Evolutionary conservation across 2,113 vertebrate genomes (phyloP), one percentile per base, ranked within the genome.

Genomic region (Pygoscelis antarcticus): DNA sequence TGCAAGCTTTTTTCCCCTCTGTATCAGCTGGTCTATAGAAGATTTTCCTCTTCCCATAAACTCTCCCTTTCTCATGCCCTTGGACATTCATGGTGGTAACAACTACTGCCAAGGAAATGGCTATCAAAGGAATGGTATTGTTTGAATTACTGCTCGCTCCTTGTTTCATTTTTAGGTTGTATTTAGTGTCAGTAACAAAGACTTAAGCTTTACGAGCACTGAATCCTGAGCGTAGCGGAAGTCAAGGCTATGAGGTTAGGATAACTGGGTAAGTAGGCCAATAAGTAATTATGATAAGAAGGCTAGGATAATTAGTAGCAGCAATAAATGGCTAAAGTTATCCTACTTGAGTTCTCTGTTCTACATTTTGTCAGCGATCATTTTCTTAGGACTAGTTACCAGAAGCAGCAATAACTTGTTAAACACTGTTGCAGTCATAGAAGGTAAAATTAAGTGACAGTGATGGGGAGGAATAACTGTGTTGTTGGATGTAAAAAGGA

Each of bases 231-330:
- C 4, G 3, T 18, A 95, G 87, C 79, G 91, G 96, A 97, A 96
- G 91, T 96, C 82, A 86, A 88, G 57, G 91, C 87, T 80, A 17
- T 2, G 47, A 65, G 77, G 70, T 91, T 79, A 44, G 84, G 89
- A 81, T 90, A 94, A 83, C 51, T 92, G 84, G 84, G 93, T 93
- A 97, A 96, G 87, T 96, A 96, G 97, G 94, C 87, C 89, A 96
- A 75, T 94, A 95, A 95, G 94, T 97, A 94, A 96, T 97, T 97
- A 97, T 40, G 89, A 71, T 96, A 97, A 96, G 96, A 96, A 94
- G 97, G 87, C 94, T 96, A 96, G 38, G 46, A 60, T 95, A 91
- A 97, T 91, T 95, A 77, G 90, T 81, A 88, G 51, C 64, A 93
- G 82, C 47, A 88, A 95, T 88, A 94, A 94, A 86, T 81, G 79